These are phyloP conservation scores for Tachypleus tridentatus DNA, from an alignment of 1,140 invertebrate species.

Conservation along the genomic window DNA sequence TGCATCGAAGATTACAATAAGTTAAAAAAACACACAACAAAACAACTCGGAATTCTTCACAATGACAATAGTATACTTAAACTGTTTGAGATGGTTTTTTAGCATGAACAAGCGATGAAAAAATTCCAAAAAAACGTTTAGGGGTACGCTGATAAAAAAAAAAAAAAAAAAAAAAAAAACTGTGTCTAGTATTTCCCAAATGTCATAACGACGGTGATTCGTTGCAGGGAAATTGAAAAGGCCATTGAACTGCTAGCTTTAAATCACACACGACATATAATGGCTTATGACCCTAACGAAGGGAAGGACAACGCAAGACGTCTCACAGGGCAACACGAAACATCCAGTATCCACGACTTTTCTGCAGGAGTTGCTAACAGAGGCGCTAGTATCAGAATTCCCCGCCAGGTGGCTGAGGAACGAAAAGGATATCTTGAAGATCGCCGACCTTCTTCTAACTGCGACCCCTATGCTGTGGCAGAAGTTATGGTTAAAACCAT, in stretches of 20 bases:
- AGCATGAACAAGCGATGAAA: too few species aligned
- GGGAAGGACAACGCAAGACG: conserved; percentile 65
- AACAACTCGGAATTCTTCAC: too few species aligned
- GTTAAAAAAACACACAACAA: too few species aligned
- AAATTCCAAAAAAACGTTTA: too few species aligned
- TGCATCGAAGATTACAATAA: too few species aligned
- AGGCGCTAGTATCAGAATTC: conserved; percentile 40
- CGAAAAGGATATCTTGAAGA: conserved; percentile 89
- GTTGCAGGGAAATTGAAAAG: conserved; percentile 18
- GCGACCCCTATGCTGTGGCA: conserved; percentile 72
- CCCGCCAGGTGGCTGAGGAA: conserved; percentile 52
- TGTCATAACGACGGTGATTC: too few species aligned
- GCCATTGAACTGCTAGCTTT: conserved; percentile 60
- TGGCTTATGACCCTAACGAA: conserved; percentile 72
- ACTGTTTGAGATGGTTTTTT: too few species aligned
- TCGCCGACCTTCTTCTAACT: conserved; percentile 82
- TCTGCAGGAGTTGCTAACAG: conserved; percentile 48
- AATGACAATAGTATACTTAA: too few species aligned
- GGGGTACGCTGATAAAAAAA: too few species aligned
- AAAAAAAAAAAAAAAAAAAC: too few species aligned
- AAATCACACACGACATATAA: conserved; percentile 74
- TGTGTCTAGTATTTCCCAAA: too few species aligned
- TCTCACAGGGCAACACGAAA: conserved; percentile 76
- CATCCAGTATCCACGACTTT: conserved; percentile 72
- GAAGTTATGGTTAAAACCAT: conserved; percentile 60